Evolutionary conservation across 30 jellyfish, hydroid and myxozoan species (phyloP), one percentile per base, ranked within the genome.

Genomic region (Aurelia aurita complex sp. Pacific): DNA sequence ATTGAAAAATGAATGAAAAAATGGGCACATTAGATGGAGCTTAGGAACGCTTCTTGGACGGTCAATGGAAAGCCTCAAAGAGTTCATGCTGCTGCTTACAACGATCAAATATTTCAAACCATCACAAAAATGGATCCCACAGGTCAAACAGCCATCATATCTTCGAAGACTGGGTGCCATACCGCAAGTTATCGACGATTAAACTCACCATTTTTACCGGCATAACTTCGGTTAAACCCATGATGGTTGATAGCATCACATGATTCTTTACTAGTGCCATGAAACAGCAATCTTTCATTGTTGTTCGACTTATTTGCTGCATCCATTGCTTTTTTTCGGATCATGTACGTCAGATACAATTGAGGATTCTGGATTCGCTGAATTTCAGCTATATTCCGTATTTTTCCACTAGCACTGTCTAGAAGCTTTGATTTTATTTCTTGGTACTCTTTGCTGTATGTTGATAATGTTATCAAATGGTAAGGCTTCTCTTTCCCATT

Each of bases 351-450:
- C 11, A 1, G 36, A 68, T 61, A 78, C 15, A 78, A 69, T n/a
- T 64, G 76, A 62, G 88, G 88, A 52, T 78, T 78, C 67, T 78
- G 88, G 12, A 78, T 63, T 9, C 88, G 88, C 59, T 29, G 15
- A 13, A 73, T 40, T 5, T 18, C 54, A 1, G 15, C 7, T 11
- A 73, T 50, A 46, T 42, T 10, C 12, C 7, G 15, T 13, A 63
- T n/a, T n/a, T n/a, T 62, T 1, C 79, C 79, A 3, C 19, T 3
- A 35, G 88, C 15, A 8, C 60, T 9, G 11, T 11, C 14, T 19
- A 3, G n/a, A 17, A 78, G 38, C 65, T 2, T 19, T 7, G 13
- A 16, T 19, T 12, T 19, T 18, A 78, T 79, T 1, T 19, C 63
- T 63, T 64, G 54, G 52, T 32, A 78, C 50, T 62, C 88, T n/a